phyloP scores from a whole-genome alignment of 2,888 invertebrate species.

The Argyresthia albistria region DNA sequence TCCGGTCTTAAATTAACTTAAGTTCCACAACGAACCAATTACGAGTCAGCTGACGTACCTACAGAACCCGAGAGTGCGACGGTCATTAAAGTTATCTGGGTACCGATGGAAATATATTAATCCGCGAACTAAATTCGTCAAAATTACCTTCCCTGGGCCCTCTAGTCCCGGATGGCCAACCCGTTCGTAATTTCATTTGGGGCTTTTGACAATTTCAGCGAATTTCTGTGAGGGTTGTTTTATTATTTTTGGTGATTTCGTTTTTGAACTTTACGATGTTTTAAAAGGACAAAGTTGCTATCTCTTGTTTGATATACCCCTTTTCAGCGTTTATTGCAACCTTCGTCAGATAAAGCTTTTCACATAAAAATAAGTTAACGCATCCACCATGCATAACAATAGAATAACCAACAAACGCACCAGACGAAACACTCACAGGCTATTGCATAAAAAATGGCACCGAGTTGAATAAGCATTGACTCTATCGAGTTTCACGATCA shows the following conservation, averaged over 20 bases:
- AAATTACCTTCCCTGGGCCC: conserved; percentile 34
- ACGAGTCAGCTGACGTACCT: conserved; percentile 47
- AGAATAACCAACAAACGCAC: no score
- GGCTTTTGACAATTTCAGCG: conserved; percentile 2
- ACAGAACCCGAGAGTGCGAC: conserved; percentile 8
- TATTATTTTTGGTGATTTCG: background rate
- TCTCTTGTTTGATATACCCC: no score
- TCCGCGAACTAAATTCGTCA: conserved; percentile 61
- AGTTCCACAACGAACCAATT: conserved; percentile 55
- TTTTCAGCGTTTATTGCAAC: no score
- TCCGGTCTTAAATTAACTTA: conserved; percentile 63
- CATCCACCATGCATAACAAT: no score
- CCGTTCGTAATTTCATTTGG: conserved; percentile 3
- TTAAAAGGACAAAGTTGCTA: no score
- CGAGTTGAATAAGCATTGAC: conserved; percentile 3
- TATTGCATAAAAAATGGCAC: background rate
- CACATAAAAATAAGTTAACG: no score
- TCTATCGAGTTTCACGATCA: conserved; percentile 1
- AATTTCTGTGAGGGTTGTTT: background rate
- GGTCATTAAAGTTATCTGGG: conserved; percentile 39
- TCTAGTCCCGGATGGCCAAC: background rate
- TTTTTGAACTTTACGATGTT: background rate
- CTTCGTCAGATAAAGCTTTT: no score
- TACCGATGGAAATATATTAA: conserved; percentile 68
- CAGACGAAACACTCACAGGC: no score